phyloP scores from a whole-genome alignment of 2,888 invertebrate species.

The Lottia gigantea region DNA sequence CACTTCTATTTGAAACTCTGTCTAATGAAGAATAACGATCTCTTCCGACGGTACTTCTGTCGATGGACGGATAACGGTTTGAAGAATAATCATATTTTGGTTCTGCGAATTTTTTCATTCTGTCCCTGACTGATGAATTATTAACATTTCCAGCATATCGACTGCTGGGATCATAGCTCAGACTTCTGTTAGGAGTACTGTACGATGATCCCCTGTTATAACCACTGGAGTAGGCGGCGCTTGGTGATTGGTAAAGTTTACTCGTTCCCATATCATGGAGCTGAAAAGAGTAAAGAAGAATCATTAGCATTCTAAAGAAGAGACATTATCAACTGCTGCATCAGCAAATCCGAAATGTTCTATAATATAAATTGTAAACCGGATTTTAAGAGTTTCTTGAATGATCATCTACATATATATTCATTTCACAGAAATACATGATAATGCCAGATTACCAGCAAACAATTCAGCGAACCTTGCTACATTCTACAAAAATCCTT shows the following conservation, averaged over 20 bases:
- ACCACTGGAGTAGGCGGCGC: conserved; percentile 35
- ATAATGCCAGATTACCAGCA: too few species aligned
- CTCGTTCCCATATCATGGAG: conserved; percentile 59
- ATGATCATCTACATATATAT: too few species aligned
- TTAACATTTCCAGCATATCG: neutral
- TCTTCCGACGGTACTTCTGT: conserved; percentile 23
- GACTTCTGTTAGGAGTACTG: conserved; percentile 26
- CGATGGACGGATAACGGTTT: conserved; percentile 36
- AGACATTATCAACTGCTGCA: too few species aligned
- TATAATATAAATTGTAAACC: too few species aligned
- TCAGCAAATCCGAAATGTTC: too few species aligned
- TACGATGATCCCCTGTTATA: conserved; percentile 31
- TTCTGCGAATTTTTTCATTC: conserved; percentile 45
- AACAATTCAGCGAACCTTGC: too few species aligned
- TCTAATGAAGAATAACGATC: conserved; percentile 41
- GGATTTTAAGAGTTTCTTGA: too few species aligned
- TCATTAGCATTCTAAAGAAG: too few species aligned
- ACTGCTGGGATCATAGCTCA: conserved; percentile 30
- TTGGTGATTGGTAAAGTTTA: conserved; percentile 45
- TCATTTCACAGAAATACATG: too few species aligned
- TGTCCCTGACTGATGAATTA: conserved; percentile 41
- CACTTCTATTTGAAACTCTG: conserved; percentile 49
- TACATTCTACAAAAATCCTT: too few species aligned
- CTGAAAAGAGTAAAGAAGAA: conserved; percentile 37
- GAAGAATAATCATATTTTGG: conserved; percentile 29